Conservation (phyloP, 2,797 vertebrate species). For the Poeciliopsis turneri region DNA sequence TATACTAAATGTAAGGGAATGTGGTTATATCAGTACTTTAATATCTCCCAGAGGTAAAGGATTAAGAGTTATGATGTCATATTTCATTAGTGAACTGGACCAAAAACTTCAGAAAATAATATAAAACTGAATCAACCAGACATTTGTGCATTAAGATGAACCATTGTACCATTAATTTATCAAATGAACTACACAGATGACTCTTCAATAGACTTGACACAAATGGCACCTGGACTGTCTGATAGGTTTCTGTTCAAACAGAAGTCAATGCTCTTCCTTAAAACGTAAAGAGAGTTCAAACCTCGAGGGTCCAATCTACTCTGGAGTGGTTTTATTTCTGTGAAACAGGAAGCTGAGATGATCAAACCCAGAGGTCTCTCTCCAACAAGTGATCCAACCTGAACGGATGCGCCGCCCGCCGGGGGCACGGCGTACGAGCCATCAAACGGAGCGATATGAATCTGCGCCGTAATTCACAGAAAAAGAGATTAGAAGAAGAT, state of each 20-base stretch:
- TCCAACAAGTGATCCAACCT: constrained; percentile 50
- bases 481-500: constrained; percentile 85
- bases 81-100: not conserved
- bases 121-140: not conserved
- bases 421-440: constrained; percentile 63
- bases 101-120: not conserved
- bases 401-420: constrained; percentile 52
- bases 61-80: not conserved
- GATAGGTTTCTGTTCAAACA: not conserved
- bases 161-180: not conserved
- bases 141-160: not conserved
- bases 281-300: not conserved
- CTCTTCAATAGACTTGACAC: not conserved
- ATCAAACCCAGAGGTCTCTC: constrained; percentile 15
- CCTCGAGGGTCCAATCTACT: not conserved
- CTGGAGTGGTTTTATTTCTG: not conserved
- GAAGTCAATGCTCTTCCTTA: not conserved
- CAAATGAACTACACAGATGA: not conserved
- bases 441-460: constrained; percentile 74
- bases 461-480: constrained; percentile 79
- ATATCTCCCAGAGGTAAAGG: not conserved
- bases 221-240: too few relatives aligned
- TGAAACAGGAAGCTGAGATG: constrained; percentile 8
- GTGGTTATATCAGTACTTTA: not conserved
- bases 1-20: not conserved